Conservation (phyloP, 2,888 invertebrate species). For the Cryptosula pallasiana region DNA sequence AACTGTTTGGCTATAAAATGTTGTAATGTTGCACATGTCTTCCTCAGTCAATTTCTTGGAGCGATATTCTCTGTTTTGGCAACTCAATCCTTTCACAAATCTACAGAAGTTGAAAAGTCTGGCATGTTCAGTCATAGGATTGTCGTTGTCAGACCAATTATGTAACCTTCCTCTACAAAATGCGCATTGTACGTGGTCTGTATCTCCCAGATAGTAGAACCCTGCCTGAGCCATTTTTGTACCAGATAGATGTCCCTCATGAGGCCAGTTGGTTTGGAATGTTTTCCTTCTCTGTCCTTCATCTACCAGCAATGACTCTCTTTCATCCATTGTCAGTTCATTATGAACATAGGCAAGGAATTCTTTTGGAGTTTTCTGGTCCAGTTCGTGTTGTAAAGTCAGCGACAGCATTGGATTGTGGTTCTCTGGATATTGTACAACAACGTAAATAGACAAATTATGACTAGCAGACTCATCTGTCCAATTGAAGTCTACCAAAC, state of each 20-base stretch:
- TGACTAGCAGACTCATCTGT: background rate
- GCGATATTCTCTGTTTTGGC: background rate
- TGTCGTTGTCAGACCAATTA: background rate
- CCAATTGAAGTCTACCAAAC: background rate
- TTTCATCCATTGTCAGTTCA: conserved; percentile 4
- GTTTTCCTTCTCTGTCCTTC: conserved; percentile 6
- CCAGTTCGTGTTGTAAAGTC: background rate
- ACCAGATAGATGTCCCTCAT: background rate
- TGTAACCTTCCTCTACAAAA: conserved; percentile 5
- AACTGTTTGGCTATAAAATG: background rate
- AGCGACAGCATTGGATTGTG: background rate
- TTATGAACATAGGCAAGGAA: background rate
- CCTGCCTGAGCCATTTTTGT: background rate
- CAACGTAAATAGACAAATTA: background rate
- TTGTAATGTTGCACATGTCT: background rate
- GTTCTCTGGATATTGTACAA: background rate
- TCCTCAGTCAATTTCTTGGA: background rate
- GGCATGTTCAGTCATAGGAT: background rate
- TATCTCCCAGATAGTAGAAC: background rate
- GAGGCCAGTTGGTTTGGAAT: conserved; percentile 9
- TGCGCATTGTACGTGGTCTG: background rate
- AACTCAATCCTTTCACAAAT: conserved; percentile 3
- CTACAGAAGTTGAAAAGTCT: background rate
- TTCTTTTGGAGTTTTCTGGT: background rate
- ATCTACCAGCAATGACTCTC: conserved; percentile 12